These are phyloP conservation scores for Alexandromys fortis DNA, from an alignment of 2,113 vertebrate species.

Conservation along the genomic window DNA sequence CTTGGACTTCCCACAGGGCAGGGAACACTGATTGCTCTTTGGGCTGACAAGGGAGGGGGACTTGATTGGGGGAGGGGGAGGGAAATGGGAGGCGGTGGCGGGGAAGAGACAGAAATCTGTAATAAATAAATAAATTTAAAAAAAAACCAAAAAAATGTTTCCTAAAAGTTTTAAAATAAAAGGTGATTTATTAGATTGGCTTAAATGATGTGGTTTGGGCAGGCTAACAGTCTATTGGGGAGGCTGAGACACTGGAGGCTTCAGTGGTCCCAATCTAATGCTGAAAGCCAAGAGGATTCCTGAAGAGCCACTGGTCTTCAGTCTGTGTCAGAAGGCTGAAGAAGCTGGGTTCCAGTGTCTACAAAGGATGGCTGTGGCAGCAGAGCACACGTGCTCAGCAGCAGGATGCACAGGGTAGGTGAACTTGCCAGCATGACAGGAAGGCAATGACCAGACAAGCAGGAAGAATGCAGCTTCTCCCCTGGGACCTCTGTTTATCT, in stretches of 20 bases:
- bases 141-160: too few species aligned
- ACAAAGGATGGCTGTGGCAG: neutral
- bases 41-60: too few species aligned
- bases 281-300: neutral
- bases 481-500: neutral
- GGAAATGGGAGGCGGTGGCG: too few species aligned
- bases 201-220: neutral
- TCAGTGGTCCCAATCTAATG: neutral
- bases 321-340: neutral
- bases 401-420: neutral
- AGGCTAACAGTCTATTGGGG: neutral
- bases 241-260: neutral
- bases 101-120: too few species aligned
- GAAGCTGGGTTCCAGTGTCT: neutral
- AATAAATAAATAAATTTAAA: too few species aligned
- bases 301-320: too few species aligned
- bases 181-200: neutral
- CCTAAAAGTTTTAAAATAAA: neutral
- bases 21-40: too few species aligned
- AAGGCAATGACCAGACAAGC: neutral
- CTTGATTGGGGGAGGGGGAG: too few species aligned
- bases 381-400: neutral
- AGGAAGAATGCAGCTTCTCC: neutral
- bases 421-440: neutral
- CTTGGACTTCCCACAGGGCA: too few species aligned